Base-by-base conservation (phyloP, 1,140 invertebrate species). In the Drosophila oshimai region DNA sequence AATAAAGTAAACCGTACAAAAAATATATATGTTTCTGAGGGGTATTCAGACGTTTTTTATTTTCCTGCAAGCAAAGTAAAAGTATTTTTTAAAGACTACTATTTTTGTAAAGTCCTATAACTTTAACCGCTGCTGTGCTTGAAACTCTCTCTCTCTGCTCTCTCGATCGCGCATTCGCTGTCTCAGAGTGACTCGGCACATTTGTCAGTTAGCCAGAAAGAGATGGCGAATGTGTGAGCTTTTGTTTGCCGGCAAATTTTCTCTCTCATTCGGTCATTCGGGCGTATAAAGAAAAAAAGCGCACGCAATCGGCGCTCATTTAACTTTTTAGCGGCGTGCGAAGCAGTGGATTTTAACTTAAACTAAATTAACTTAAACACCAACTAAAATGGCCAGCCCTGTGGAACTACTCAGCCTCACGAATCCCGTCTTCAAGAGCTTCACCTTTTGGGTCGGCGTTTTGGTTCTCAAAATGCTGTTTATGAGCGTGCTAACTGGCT, bases 391-490 rank as follows among this genome's bases (percentile, higher is more conserved):
- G 62, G 31, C 42, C 54, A 71, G 64, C 55, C 81, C 86, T 28
- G 65, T 79, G 37, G 89, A 90, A 53, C 58, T 90, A 20, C 36
- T 89, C 9, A 86, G 47, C 36, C 72, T 79, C 4, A 72, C 80
- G 12, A 93, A 92, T 70, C 90, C 90, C 18, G 84, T 93, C 10
- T 92, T 94, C 37, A 89, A 90, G 46, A 79, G 91, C 34, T 95
- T 93, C 68, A 91, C 91, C 2, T 94, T 94, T 75, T 95, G 94
- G 92, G 74, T 91, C 10, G 91, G 90, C 26, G 70, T 95, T n/a
- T 72, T 95, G 47, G 91, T 93, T 1, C 12, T 95, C 0, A 95
- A 95, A 91, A 90, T 94, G 50, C 20, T 95, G 22, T 12, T 75
- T 0, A 94, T 95, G 94, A 71, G 90, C 5, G 1, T 91, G 4